A percentile compares a stretch with the other conserved stretches of the same genome.
These are phyloP conservation scores for Zaprionus ghesquierei DNA, from an alignment of 1,140 invertebrate species.

Conservation along the genomic window DNA sequence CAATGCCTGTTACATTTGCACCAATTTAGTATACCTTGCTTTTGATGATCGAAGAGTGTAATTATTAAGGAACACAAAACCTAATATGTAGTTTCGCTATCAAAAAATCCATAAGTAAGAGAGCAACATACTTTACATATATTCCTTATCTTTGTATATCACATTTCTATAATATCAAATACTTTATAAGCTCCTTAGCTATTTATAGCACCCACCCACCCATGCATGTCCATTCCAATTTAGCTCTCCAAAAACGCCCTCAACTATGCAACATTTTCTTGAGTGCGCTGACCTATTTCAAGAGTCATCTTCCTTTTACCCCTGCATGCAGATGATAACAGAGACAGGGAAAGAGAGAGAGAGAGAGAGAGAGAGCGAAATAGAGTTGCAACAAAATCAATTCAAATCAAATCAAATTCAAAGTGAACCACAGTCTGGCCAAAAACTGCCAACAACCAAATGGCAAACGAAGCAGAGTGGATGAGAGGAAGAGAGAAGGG, in stretches of 20 bases:
- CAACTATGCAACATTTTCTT: slow-evolving; percentile 36
- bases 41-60: too few relatives aligned
- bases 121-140: too few relatives aligned
- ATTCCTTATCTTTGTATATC: too few relatives aligned
- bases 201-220: not conserved
- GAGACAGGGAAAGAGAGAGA: not conserved
- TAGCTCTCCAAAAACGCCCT: slow-evolving; percentile 2
- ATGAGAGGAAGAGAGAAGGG: not conserved
- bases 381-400: slow-evolving; percentile 29
- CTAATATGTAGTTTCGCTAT: too few relatives aligned
- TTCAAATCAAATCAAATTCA: slow-evolving; percentile 21
- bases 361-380: not conserved
- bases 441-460: not conserved
- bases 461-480: not conserved
- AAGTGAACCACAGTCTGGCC: slow-evolving; percentile 8
- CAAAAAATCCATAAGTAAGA: too few relatives aligned
- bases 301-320: not conserved
- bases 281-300: slow-evolving; percentile 46
- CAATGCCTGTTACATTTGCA: too few relatives aligned
- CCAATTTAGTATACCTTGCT: too few relatives aligned
- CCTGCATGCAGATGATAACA: not conserved
- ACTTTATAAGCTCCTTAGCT: too few relatives aligned
- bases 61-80: too few relatives aligned
- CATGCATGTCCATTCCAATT: slow-evolving; percentile 26
- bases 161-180: too few relatives aligned